Evolutionary conservation across 2,113 vertebrate genomes (phyloP).

Genomic region (Paramisgurnus dabryanus): DNA sequence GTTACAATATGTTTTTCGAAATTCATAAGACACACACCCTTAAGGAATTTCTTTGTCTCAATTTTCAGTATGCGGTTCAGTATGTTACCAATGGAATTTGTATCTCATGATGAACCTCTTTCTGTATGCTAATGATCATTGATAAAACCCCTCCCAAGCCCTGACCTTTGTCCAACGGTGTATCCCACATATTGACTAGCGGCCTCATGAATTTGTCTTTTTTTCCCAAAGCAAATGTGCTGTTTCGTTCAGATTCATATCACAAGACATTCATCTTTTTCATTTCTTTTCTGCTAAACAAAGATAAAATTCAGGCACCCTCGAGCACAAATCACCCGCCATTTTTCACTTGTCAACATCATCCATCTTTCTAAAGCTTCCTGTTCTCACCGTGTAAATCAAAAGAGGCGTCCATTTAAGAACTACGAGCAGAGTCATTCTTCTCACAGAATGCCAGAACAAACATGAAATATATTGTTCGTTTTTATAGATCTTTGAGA

Average conservation of each 20-base stretch:
- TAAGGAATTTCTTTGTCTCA: neutral
- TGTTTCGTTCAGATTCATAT: slow-evolving; percentile 4
- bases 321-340: slow-evolving; percentile 26
- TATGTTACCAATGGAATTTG: slow-evolving; percentile 60
- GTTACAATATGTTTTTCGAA: no score
- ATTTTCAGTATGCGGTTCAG: neutral
- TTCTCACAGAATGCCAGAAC: slow-evolving; percentile 37
- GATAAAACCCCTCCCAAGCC: slow-evolving; percentile 62
- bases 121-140: slow-evolving; percentile 72
- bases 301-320: slow-evolving; percentile 11
- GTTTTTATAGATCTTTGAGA: slow-evolving; percentile 24
- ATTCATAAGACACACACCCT: neutral
- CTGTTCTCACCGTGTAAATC: slow-evolving; percentile 30
- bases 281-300: slow-evolving; percentile 5
- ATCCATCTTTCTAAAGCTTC: slow-evolving; percentile 33
- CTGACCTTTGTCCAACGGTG: slow-evolving; percentile 24
- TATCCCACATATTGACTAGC: slow-evolving; percentile 25
- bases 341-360: slow-evolving; percentile 31
- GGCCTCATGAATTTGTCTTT: slow-evolving; percentile 36
- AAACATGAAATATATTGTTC: slow-evolving; percentile 31
- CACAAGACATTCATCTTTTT: slow-evolving; percentile 20
- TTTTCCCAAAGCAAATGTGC: slow-evolving; percentile 26
- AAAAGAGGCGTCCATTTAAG: slow-evolving; percentile 28
- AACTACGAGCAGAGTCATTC: slow-evolving; percentile 27
- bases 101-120: slow-evolving; percentile 63